Evolutionary conservation across 2,797 vertebrate species (phyloP), one percentile per base, ranked within the genome.

Genomic region (Taenioides sp.): DNA sequence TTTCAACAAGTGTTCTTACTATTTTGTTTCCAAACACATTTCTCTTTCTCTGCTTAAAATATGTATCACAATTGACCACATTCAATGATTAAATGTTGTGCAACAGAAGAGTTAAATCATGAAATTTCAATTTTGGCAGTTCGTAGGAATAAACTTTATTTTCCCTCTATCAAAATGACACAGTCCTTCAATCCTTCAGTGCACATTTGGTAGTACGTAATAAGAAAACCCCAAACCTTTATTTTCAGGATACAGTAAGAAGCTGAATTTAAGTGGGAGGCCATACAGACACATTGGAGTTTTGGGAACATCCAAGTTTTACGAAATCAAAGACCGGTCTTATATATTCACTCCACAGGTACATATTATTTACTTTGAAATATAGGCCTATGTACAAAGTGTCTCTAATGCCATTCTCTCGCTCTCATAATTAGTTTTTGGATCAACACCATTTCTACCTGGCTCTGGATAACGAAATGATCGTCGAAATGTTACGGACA

Each of bases 371-470:
- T 20, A 52, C 50, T 5, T 3, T 52, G 16, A n/a, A 18, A 7
- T 52, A 7, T 10, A 23, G 40, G 40, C 11, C 43, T 12, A 11
- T 67, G 37, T 0, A 58, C 16, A 58, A 23, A 16, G 17, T 58
- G 57, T 16, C 25, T 9, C 25, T 22, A 9, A 66, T 43, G 60
- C 27, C 50, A 0, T 28, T 18, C 64, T 1, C 49, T 12, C n/a
- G n/a, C 50, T 47, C 14, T 27, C 43, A 22, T 65, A 14, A 1
- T 20, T 34, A 99, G 98, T 98, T 99, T 86, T 93, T 98, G 47
- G 98, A 99, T 87, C 97, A 98, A 78, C 96, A 98, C 87, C 98
- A 99, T 85, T 99, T 99, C 93, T 99, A 98, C 87, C 87, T 99
- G 91, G 98, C 98, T 1, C 90, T 99, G 89, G 98, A 99, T 93